Evolutionary conservation across 2,113 vertebrate species (phyloP), one percentile per base, ranked within the genome.

Genomic region (Emydocephalus ijimae): DNA sequence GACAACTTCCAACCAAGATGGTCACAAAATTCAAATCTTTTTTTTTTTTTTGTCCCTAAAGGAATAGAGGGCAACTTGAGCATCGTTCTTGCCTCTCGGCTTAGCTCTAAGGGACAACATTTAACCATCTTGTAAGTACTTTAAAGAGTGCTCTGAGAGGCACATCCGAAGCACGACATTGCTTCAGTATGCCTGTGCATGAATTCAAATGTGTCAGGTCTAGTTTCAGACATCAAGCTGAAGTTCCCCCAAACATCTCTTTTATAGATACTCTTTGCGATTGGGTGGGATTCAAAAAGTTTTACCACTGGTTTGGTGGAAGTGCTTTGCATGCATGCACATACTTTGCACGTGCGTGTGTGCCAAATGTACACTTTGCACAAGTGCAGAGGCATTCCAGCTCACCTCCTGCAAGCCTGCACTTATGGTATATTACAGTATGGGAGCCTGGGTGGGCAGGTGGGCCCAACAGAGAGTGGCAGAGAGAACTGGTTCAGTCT

Each of bases 51-150:
- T 7, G 8, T 91, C 87, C 24, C 43, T 91, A 23, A 0, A 0
- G 85, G 87, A 89, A 90, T 88, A 39, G 52, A 34, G 89, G 74
- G 50, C 88, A 92, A 61, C 52, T 89, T 85, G 74, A 94, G 64
- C 88, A 96, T 94, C 69, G 0, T 2, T 45, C 91, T 85, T 91
- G n/a, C 57, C 92, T 90, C 94, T 96, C 86, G 88, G 59, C 94
- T 94, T 95, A 90, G 56, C 88, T 26, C 90, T 92, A 85, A 89
- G 61, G 26, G 48, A 34, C 23, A 26, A 64, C 89, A 90, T 45
- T 91, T 89, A 92, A n/a, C 50, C 87, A 59, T 50, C n/a, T 91
- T 94, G 92, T 90, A 95, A 94, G 69, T 39, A 69, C 43, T 94
- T 92, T 29, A 93, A 87, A 95, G 88, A 43, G 26, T 15, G 21